Conservation (phyloP, 2,888 invertebrate genomes). For the Drosophila anomalata region DNA sequence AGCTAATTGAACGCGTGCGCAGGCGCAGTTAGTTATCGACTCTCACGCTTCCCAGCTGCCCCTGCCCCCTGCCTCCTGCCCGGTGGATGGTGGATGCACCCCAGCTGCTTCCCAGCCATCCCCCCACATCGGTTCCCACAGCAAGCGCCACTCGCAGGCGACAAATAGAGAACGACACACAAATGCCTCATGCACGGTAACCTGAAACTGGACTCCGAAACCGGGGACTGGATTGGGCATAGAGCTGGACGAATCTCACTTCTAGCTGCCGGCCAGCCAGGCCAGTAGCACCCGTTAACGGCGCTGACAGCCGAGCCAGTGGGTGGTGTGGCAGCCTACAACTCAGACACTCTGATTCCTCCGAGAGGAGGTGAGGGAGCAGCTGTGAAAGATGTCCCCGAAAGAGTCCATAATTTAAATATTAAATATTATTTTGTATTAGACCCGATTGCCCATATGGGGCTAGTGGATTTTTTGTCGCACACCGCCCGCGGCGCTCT, state of each 20-base stretch:
- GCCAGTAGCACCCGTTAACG: constrained; percentile 8
- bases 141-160: constrained; percentile 41
- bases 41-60: constrained; percentile 50
- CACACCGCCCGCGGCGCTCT: constrained; percentile 51
- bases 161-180: constrained; percentile 67
- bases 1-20: constrained; percentile 79
- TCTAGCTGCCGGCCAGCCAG: background rate
- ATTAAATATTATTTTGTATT: no score
- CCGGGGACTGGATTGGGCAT: constrained; percentile 44
- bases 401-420: no score
- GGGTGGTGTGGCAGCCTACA: constrained; percentile 10
- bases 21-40: constrained; percentile 68
- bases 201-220: constrained; percentile 59
- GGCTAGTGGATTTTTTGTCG: constrained; percentile 44
- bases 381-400: no score
- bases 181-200: constrained; percentile 63
- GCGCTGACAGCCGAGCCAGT: constrained; percentile 28
- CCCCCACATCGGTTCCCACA: constrained; percentile 10
- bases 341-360: background rate
- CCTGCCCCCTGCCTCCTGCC: background rate
- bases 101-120: constrained; percentile 4
- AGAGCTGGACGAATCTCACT: constrained; percentile 70
- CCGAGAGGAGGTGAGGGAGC: no score
- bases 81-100: background rate
- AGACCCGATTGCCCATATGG: background rate